A percentile compares a stretch with the other conserved stretches of the same genome.
phyloP scores from a whole-genome alignment of 2,888 invertebrate genomes.

The Heterodera filipjevi region DNA sequence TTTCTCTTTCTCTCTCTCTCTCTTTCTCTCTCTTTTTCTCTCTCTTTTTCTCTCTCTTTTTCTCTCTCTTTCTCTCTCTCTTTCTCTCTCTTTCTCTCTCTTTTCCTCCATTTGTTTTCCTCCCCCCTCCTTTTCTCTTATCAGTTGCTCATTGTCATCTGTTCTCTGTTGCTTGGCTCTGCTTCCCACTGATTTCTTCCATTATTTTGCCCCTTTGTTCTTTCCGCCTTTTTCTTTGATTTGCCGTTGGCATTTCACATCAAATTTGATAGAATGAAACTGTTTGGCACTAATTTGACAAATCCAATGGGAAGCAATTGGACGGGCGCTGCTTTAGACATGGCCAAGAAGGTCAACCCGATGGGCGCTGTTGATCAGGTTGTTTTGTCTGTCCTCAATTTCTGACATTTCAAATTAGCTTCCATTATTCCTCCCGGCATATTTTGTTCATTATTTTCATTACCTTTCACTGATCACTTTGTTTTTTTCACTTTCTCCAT shows the following conservation, averaged over 20 bases:
- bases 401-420: neutral
- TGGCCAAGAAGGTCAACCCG: constrained; percentile 15
- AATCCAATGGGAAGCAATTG: neutral
- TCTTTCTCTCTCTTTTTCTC: no score
- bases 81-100: neutral
- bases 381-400: neutral
- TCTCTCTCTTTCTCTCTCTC: neutral
- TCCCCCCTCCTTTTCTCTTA: constrained; percentile 5
- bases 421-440: no score
- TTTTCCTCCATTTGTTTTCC: neutral
- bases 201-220: neutral
- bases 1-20: no score
- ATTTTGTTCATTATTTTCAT: no score
- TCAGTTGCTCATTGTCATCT: neutral
- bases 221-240: neutral
- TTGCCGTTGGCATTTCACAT: neutral
- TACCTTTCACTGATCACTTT: neutral
- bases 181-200: neutral
- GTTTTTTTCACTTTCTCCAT: neutral
- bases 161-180: neutral
- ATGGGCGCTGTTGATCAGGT: constrained; percentile 6
- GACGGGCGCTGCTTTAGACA: neutral
- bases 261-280: neutral
- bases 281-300: neutral
- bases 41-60: neutral